Base-by-base conservation (phyloP, 2,113 vertebrate genomes). In the Ellobius talpinus region DNA sequence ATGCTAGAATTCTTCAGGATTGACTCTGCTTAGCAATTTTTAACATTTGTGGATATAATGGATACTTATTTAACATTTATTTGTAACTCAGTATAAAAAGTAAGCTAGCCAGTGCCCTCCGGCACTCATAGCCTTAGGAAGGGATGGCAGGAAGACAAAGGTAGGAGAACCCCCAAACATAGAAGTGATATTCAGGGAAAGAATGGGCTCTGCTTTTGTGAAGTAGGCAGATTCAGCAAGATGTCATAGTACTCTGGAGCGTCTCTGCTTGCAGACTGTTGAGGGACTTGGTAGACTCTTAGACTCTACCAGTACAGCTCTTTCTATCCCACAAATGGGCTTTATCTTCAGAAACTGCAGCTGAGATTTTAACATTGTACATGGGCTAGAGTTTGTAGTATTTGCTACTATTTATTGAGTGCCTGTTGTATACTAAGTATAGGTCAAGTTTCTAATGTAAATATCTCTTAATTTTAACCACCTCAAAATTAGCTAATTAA, bases 21-120 rank as follows among this genome's bases (percentile, higher is more conserved):
- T 97, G 26, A 73, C n/a, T 90, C 50, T 81, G 47, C 63, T 50
- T 95, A 92, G 63, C 79, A 96, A 0, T 93, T 95, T 93, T 91
- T 73, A 89, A 89, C 87, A 63, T 93, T 94, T 95, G 65, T 96
- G 65, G n/a, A 42, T 92, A 96, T 96, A 68, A 33, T 19, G n/a
- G 13, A 9, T 84, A 31, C 66, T 96, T 94, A 77, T 89, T 97
- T 94, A 92, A 63, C n/a, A 84, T 70, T 78, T 79, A 90, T 68
- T 93, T 93, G 29, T 77, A 86, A 89, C 42, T 95, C 14, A 77
- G 16, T 66, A 73, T 95, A 21, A 93, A 85, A 92, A 87, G 23
- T 39, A 86, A 92, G 58, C n/a, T 33, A 17, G 23, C 50, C 47
- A 50, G 5, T 87, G 31, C 42, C 61, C 61, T 95, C 17, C n/a